phyloP scores from a whole-genome alignment of 2,797 vertebrate species.

The Danio aesculapii region DNA sequence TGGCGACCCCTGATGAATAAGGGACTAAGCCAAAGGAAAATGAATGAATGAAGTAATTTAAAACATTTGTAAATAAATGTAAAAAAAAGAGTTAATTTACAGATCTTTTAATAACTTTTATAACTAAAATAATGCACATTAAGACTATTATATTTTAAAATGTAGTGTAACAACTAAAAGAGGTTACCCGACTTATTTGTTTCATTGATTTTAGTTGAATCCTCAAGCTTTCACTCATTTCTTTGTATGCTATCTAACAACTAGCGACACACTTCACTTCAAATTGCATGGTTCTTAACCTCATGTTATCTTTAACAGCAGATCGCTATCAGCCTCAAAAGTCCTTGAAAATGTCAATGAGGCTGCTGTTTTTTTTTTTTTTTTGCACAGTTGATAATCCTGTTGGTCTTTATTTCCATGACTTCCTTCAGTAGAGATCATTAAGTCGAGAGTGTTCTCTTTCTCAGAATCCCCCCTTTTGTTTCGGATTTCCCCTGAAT shows the following conservation, averaged over 20 bases:
- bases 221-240: not conserved
- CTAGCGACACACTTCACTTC: not conserved
- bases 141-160: too few species aligned
- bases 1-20: too few species aligned
- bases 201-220: not conserved
- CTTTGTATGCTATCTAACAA: not conserved
- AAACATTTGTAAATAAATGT: too few species aligned
- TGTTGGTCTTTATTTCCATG: slow-evolving; percentile 3
- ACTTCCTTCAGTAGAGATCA: not conserved
- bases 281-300: not conserved
- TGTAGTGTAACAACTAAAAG: too few species aligned
- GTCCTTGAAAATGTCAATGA: slow-evolving; percentile 26
- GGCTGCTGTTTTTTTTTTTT: slow-evolving; percentile 2
- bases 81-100: too few species aligned
- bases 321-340: slow-evolving; percentile 32
- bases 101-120: too few species aligned
- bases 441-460: not conserved
- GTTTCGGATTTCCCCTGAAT: not conserved
- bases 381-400: not conserved
- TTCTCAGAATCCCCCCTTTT: not conserved
- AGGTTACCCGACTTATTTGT: not conserved
- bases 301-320: slow-evolving; percentile 17
- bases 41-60: too few species aligned
- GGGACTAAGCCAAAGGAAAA: too few species aligned
- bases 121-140: too few species aligned